A percentile compares a stretch with the other conserved stretches of the same genome.
Evolutionary conservation across 2,888 invertebrate species (phyloP).

Genomic region (Cantharis rufa): DNA sequence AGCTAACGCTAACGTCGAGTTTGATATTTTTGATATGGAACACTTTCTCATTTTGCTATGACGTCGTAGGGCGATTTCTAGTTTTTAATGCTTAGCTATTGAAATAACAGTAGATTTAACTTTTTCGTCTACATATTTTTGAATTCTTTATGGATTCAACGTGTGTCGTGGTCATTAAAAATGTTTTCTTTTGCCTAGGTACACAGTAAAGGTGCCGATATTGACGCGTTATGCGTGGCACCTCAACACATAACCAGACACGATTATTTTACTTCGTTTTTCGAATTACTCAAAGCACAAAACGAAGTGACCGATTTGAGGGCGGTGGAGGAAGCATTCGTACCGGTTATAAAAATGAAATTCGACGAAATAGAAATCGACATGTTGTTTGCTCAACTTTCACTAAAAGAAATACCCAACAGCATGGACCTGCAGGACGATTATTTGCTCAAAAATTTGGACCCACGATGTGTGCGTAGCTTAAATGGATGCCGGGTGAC

Average conservation of each 20-base stretch:
- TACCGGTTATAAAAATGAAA: slow-evolving; percentile 99
- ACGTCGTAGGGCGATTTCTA: no score
- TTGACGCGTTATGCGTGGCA: slow-evolving; percentile 97
- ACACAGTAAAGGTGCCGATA: slow-evolving; percentile 97
- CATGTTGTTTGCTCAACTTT: slow-evolving; percentile 93
- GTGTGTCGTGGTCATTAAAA: background rate
- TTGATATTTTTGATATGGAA: no score
- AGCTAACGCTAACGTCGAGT: no score
- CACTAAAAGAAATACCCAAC: slow-evolving; percentile 94
- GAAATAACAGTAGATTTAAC: background rate
- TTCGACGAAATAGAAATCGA: slow-evolving; percentile 99
- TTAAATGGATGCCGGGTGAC: slow-evolving; percentile 98
- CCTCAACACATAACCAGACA: slow-evolving; percentile 91
- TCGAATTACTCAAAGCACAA: slow-evolving; percentile 84
- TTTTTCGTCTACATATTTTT: background rate
- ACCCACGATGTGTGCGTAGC: slow-evolving; percentile 94
- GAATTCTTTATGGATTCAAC: background rate
- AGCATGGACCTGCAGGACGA: slow-evolving; percentile 88
- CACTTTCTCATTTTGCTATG: no score
- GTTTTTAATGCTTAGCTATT: no score
- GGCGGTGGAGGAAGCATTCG: slow-evolving; percentile 97
- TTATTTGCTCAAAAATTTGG: slow-evolving; percentile 88
- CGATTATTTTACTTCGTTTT: slow-evolving; percentile 96
- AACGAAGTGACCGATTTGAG: slow-evolving; percentile 82
- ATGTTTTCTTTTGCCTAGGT: slow-evolving; percentile 58